Evolutionary conservation across 2,797 vertebrate species (phyloP).

Genomic region (Perodicticus potto): DNA sequence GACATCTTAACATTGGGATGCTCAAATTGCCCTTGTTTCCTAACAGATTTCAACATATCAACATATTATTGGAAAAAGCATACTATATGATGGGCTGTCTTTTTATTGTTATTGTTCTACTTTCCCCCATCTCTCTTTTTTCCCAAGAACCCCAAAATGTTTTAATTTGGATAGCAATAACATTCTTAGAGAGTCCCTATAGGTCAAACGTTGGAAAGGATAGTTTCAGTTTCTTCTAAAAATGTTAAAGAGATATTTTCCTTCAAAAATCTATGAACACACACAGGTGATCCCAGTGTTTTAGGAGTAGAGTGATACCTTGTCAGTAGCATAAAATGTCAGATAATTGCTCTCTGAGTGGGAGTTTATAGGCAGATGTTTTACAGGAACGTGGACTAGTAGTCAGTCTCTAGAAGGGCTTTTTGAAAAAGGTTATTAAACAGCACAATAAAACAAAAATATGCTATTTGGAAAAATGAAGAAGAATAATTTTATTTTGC

Average conservation of each 20-base stretch:
- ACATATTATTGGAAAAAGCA: background rate
- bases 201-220: constrained; percentile 55
- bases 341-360: background rate
- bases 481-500: background rate
- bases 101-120: constrained; percentile 55
- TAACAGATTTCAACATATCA: constrained; percentile 30
- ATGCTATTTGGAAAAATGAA: background rate
- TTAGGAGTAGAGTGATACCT: background rate
- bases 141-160: constrained; percentile 42
- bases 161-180: constrained; percentile 69
- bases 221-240: constrained; percentile 58
- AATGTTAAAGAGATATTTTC: constrained; percentile 54
- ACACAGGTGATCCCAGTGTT: background rate
- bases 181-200: constrained; percentile 40
- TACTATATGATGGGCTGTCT: background rate
- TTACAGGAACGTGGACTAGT: background rate
- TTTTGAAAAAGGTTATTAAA: background rate
- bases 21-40: background rate
- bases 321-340: constrained; percentile 40
- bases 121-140: background rate
- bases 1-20: background rate
- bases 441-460: background rate
- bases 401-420: background rate
- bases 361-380: background rate
- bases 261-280: constrained; percentile 48